Evolutionary conservation across 2,113 vertebrate species (phyloP).

Genomic region (Passer domesticus): DNA sequence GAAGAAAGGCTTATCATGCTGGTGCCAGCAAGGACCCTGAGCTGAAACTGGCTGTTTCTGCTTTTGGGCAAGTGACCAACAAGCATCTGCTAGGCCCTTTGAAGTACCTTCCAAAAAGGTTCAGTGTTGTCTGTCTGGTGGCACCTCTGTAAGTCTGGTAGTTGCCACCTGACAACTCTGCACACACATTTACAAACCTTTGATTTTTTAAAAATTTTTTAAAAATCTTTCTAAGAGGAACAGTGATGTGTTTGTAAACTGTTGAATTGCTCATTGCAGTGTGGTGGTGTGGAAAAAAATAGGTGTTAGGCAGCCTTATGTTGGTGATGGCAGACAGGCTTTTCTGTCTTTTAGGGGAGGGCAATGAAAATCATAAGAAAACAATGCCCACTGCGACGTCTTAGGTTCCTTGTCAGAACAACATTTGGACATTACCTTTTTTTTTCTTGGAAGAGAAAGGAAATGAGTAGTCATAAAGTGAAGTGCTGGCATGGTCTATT

Average conservation of each 20-base stretch:
- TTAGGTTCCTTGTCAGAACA: not conserved
- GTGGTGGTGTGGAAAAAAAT: not conserved
- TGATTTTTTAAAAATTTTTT: too few relatives aligned
- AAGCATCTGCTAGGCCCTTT: slow-evolving; percentile 15
- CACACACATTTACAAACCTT: not conserved
- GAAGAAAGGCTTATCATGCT: not conserved
- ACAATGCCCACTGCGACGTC: not conserved
- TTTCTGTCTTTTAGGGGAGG: not conserved
- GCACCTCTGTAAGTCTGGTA: slow-evolving; percentile 9
- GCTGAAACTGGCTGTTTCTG: slow-evolving; percentile 16
- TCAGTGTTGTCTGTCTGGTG: slow-evolving; percentile 3
- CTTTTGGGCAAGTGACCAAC: slow-evolving; percentile 36
- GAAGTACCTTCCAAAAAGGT: slow-evolving; percentile 28
- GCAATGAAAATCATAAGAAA: not conserved
- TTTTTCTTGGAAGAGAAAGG: not conserved
- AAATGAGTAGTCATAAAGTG: not conserved
- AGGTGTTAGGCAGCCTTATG: not conserved
- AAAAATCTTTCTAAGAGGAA: not conserved
- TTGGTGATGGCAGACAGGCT: not conserved
- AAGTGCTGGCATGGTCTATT: not conserved
- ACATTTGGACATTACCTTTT: not conserved
- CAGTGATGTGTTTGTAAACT: not conserved
- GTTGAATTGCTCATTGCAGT: not conserved
- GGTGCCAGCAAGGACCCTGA: not conserved
- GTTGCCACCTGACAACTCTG: slow-evolving; percentile 11